Evolutionary conservation across 2,888 invertebrate genomes (phyloP).

Genomic region (Celastrina argiolus): DNA sequence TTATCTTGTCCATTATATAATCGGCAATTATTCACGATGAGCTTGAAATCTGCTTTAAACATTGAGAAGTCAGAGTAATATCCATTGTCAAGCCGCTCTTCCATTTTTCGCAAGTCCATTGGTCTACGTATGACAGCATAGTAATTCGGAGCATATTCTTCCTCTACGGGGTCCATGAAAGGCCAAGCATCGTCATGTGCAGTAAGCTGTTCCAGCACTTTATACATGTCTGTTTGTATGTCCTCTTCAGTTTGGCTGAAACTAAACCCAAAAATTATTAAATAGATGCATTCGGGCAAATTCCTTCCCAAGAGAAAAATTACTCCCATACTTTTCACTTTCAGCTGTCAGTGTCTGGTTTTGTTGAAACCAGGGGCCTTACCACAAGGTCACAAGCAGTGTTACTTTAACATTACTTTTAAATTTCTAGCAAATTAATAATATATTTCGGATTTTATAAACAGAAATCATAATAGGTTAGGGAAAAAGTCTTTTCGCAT

Average conservation of each 20-base stretch:
- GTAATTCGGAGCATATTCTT: constrained; percentile 93
- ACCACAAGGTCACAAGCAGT: no score
- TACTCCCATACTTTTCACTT: no score
- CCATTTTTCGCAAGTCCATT: constrained; percentile 93
- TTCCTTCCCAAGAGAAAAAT: background rate
- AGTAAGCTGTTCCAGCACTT: constrained; percentile 91
- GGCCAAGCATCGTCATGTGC: constrained; percentile 96
- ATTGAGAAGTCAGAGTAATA: constrained; percentile 87
- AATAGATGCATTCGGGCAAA: background rate
- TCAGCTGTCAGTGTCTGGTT: no score
- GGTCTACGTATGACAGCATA: constrained; percentile 86
- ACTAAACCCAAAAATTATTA: constrained; percentile 53
- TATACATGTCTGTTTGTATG: constrained; percentile 92
- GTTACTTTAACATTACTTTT: no score
- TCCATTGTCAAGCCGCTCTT: constrained; percentile 89
- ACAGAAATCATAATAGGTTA: no score
- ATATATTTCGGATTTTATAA: no score
- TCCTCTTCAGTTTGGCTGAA: constrained; percentile 90
- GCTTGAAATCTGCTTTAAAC: constrained; percentile 92
- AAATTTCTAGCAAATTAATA: no score
- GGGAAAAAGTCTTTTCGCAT: no score
- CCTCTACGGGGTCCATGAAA: constrained; percentile 94
- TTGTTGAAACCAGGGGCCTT: no score
- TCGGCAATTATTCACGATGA: constrained; percentile 95
- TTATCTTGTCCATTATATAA: constrained; percentile 95